A percentile compares a stretch with the other conserved stretches of the same genome.
Conservation (phyloP, 2,888 invertebrate species). For the Ormyrus labotus region DNA sequence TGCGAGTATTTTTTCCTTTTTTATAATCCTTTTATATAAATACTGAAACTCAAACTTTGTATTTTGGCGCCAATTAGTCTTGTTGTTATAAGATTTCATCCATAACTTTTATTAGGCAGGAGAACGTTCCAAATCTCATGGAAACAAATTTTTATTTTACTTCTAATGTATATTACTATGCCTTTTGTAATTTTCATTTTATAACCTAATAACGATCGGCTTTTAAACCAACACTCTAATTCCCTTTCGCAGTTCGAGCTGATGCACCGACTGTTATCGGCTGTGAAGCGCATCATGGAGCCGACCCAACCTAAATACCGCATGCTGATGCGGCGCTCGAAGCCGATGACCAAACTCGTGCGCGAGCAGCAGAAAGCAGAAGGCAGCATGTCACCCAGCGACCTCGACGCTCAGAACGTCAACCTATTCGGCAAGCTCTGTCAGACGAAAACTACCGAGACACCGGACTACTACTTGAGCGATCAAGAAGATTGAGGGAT, state of each 20-base stretch:
- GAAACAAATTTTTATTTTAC: too few relatives aligned
- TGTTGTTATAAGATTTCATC: too few relatives aligned
- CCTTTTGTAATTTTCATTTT: too few relatives aligned
- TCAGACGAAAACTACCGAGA: background rate
- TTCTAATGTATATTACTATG: too few relatives aligned
- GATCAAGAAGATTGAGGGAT: background rate
- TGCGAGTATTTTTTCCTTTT: too few relatives aligned
- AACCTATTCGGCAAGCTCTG: conserved; percentile 19
- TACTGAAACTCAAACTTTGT: too few relatives aligned
- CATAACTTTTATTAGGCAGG: too few relatives aligned
- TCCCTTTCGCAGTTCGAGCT: conserved; percentile 14
- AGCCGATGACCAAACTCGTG: background rate
- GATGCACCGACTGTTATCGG: conserved; percentile 62
- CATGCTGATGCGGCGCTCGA: conserved; percentile 63
- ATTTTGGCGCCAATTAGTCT: too few relatives aligned
- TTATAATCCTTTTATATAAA: too few relatives aligned
- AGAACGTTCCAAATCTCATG: too few relatives aligned
- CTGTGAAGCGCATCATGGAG: conserved; percentile 69
- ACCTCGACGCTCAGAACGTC: background rate
- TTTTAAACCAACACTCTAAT: too few relatives aligned
- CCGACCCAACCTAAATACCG: conserved; percentile 63
- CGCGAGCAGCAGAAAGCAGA: background rate
- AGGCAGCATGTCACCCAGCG: background rate
- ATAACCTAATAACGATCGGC: too few relatives aligned
- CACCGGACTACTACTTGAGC: background rate